A percentile compares a stretch with the other conserved stretches of the same genome.
These are phyloP conservation scores for Oxycera nigricornis DNA, from an alignment of 2,888 invertebrate genomes.

Conservation along the genomic window DNA sequence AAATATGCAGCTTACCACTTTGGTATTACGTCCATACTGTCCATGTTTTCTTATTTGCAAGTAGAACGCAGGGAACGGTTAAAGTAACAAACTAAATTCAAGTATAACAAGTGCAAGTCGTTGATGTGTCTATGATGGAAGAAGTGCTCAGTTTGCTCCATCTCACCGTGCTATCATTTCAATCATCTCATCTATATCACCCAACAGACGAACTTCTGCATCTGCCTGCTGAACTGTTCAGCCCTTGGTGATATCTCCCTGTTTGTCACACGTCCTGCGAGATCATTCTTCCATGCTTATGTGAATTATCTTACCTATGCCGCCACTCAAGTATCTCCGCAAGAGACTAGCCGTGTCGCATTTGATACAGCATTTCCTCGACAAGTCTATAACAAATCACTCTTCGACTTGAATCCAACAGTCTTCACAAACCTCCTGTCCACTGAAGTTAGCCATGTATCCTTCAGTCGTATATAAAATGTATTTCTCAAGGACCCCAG, in stretches of 20 bases:
- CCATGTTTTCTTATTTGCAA: background rate
- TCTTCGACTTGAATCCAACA: background rate
- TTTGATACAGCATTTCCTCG: background rate
- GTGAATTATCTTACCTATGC: no score
- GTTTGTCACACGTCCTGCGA: no score
- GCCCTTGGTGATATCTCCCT: no score
- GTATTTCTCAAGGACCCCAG: no score
- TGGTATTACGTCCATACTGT: background rate
- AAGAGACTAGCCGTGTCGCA: no score
- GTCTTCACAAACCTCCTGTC: no score
- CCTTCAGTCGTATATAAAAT: no score
- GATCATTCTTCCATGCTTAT: no score
- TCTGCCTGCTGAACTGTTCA: no score
- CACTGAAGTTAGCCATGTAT: no score
- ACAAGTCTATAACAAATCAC: background rate
- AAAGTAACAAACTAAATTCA: slow-evolving; percentile 3
- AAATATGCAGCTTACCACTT: background rate
- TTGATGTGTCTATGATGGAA: background rate
- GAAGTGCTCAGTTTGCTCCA: background rate
- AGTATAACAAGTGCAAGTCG: background rate
- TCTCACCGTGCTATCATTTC: background rate
- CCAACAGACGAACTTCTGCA: background rate
- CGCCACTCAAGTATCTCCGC: no score
- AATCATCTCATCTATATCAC: background rate
- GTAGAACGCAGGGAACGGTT: background rate